A percentile compares a stretch with the other conserved stretches of the same genome.
These are phyloP conservation scores for Xerus inauris DNA, from an alignment of 2,113 vertebrate species.

Conservation along the genomic window DNA sequence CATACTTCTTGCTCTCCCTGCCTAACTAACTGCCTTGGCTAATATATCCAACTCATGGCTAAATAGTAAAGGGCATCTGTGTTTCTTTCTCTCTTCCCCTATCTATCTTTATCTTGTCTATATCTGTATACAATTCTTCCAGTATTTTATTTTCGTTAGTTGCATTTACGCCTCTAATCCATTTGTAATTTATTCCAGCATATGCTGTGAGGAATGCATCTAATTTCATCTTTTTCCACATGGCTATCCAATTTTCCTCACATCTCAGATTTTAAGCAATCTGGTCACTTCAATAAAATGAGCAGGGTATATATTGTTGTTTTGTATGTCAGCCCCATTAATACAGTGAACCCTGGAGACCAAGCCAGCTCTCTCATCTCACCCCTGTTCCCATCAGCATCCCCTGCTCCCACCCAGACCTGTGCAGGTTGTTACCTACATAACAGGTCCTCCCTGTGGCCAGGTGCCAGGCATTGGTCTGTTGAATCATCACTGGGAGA, in stretches of 20 bases:
- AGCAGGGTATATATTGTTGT: not conserved
- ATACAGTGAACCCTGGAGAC: not conserved
- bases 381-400: not conserved
- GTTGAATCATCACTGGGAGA: not conserved
- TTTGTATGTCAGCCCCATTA: not conserved
- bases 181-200: not conserved
- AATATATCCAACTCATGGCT: not conserved
- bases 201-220: not conserved
- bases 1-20: slow-evolving; percentile 1
- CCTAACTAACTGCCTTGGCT: not conserved
- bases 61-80: not conserved
- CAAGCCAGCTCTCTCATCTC: rapidly evolving
- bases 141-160: not conserved
- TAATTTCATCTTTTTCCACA: not conserved
- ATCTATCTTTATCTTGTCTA: not conserved
- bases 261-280: not conserved
- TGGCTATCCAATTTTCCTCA: not conserved
- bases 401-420: not conserved
- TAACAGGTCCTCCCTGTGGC: not conserved
- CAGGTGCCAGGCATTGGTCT: not conserved
- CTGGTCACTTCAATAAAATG: not conserved
- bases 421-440: not conserved
- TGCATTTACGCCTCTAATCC: not conserved
- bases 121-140: not conserved
- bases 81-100: not conserved